These are phyloP conservation scores for Pelagia noctiluca DNA, from an alignment of 30 jellyfish, hydroid and myxozoan genomes.

Conservation along the genomic window DNA sequence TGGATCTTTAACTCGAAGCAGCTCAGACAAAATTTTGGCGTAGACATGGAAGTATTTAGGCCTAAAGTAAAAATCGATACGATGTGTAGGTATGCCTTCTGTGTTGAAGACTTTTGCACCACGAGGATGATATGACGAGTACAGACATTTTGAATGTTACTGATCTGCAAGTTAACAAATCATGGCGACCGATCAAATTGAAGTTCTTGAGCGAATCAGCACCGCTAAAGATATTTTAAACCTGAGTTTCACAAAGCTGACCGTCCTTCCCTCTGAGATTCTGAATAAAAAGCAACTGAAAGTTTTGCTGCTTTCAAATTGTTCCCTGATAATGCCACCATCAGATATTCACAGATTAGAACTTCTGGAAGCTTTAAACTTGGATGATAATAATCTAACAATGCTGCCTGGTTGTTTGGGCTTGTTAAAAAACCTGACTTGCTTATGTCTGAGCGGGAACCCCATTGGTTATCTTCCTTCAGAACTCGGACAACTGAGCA, in stretches of 20 bases:
- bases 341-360: constrained; percentile 58
- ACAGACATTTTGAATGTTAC: too few species aligned
- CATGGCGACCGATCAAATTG: too few species aligned
- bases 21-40: too few species aligned
- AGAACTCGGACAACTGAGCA: constrained; percentile 60
- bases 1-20: too few species aligned
- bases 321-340: constrained; percentile 92
- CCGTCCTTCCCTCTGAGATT: constrained; percentile 72
- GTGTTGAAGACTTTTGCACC: too few species aligned
- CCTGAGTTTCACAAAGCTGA: constrained; percentile 63
- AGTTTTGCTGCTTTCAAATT: constrained; percentile 46
- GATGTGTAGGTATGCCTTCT: too few species aligned
- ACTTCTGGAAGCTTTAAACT: constrained; percentile 70
- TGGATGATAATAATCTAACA: constrained; percentile 85
- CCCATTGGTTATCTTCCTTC: constrained; percentile 77
- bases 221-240: constrained; percentile 29
- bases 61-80: too few species aligned
- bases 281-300: constrained; percentile 15
- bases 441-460: constrained; percentile 82
- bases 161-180: too few species aligned
- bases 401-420: constrained; percentile 83
- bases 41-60: too few species aligned
- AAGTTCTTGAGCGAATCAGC: constrained; percentile 26
- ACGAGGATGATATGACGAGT: too few species aligned
- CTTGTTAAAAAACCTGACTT: constrained; percentile 38